These are phyloP conservation scores for Xerus rutilus DNA, from an alignment of 2,797 vertebrate genomes.

Conservation along the genomic window DNA sequence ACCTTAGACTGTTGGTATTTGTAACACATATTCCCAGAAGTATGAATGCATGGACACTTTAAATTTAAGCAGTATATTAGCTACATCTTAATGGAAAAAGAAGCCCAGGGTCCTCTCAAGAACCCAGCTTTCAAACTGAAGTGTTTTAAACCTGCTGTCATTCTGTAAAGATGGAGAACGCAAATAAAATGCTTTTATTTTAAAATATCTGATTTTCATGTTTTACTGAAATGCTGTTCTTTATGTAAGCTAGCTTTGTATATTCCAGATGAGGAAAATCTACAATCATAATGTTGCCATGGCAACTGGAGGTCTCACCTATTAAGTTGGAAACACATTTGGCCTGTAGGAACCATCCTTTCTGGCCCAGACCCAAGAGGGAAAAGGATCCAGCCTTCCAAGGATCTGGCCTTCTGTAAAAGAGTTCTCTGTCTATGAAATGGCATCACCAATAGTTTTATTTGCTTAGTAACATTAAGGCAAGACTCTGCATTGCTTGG, in stretches of 20 bases:
- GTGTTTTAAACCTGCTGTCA: background rate
- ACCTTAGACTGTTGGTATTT: background rate
- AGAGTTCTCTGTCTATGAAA: background rate
- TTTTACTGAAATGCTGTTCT: background rate
- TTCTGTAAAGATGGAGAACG: background rate
- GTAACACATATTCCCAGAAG: background rate
- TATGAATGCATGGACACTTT: background rate
- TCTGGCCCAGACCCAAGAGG: background rate
- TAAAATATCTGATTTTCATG: background rate
- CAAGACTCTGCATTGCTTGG: background rate
- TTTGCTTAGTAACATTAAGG: background rate
- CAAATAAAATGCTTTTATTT: background rate
- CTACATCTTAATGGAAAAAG: background rate
- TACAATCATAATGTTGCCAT: constrained; percentile 32
- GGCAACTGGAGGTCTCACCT: background rate
- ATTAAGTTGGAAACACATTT: background rate
- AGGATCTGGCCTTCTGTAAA: background rate
- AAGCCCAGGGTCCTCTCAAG: background rate
- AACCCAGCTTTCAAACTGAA: background rate
- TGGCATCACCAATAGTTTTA: background rate
- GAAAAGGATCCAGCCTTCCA: background rate
- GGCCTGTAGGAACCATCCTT: background rate
- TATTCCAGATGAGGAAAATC: background rate
- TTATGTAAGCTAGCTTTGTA: constrained; percentile 41
- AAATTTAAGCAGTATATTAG: background rate